Evolutionary conservation across 1,140 invertebrate species (phyloP).

Genomic region (Idris sp.): DNA sequence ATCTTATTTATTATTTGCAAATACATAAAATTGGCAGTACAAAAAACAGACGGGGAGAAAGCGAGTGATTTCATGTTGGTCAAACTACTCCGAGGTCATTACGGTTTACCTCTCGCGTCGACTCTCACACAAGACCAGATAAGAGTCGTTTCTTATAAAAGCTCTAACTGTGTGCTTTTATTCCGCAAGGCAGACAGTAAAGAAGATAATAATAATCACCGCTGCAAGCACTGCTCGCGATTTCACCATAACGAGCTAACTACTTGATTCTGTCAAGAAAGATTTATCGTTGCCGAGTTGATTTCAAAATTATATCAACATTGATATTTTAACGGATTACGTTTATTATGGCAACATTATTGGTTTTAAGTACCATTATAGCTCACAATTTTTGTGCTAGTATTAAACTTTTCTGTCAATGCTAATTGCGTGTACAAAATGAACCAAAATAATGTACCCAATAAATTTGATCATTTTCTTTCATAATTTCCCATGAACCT

Average conservation of each 20-base stretch:
- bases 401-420: neutral
- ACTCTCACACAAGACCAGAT: slow-evolving; percentile 43
- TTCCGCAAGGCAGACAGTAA: slow-evolving; percentile 55
- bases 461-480: slow-evolving; percentile 14
- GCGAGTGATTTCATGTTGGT: slow-evolving; percentile 42
- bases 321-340: slow-evolving; percentile 43
- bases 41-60: slow-evolving; percentile 37
- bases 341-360: slow-evolving; percentile 15
- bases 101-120: slow-evolving; percentile 44
- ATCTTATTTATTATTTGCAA: slow-evolving; percentile 14
- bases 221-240: slow-evolving; percentile 53
- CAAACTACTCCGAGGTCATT: slow-evolving; percentile 50
- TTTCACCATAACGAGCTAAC: slow-evolving; percentile 54
- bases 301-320: slow-evolving; percentile 30
- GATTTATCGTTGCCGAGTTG: slow-evolving; percentile 41
- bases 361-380: slow-evolving; percentile 14
- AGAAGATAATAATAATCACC: slow-evolving; percentile 63
- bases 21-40: slow-evolving; percentile 30
- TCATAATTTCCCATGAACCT: slow-evolving; percentile 37
- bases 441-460: slow-evolving; percentile 4
- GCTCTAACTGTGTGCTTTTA: slow-evolving; percentile 56
- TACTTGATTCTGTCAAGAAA: slow-evolving; percentile 48
- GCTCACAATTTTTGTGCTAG: neutral
- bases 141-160: slow-evolving; percentile 53
- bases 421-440: slow-evolving; percentile 1